These are phyloP conservation scores for Brachylomia viminalis DNA, from an alignment of 2,888 invertebrate genomes.

Conservation along the genomic window DNA sequence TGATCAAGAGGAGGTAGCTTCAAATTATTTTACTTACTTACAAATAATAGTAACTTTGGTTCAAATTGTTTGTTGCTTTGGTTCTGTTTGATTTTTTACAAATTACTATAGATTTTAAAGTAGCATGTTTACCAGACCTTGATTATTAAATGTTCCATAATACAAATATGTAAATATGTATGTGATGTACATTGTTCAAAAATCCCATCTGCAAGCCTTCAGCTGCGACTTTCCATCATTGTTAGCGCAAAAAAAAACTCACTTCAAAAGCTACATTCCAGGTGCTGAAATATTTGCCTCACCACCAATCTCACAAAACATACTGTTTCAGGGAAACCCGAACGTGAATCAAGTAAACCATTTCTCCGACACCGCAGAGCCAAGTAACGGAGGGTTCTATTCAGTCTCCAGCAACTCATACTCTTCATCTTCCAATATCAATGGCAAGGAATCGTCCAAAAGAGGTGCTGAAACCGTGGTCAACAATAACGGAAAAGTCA, in stretches of 20 bases:
- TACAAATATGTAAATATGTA: too few relatives aligned
- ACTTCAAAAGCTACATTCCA: not conserved
- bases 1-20: not conserved
- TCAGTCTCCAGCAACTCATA: conserved; percentile 92
- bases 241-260: too few relatives aligned
- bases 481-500: conserved; percentile 94
- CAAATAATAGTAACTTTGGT: not conserved
- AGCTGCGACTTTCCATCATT: not conserved
- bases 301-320: not conserved
- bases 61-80: not conserved
- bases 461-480: conserved; percentile 92
- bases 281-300: not conserved
- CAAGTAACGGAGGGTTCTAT: conserved; percentile 63
- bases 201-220: not conserved
- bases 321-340: conserved; percentile 82
- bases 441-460: conserved; percentile 90
- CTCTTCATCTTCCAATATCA: conserved; percentile 89
- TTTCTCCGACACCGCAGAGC: conserved; percentile 58
- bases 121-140: not conserved
- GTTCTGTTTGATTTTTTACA: not conserved
- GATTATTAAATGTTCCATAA: not conserved
- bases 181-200: not conserved
- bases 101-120: not conserved
- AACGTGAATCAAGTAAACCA: conserved; percentile 83
- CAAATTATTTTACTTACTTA: not conserved